Evolutionary conservation across 2,888 invertebrate genomes (phyloP).

Genomic region (Spodoptera picta): DNA sequence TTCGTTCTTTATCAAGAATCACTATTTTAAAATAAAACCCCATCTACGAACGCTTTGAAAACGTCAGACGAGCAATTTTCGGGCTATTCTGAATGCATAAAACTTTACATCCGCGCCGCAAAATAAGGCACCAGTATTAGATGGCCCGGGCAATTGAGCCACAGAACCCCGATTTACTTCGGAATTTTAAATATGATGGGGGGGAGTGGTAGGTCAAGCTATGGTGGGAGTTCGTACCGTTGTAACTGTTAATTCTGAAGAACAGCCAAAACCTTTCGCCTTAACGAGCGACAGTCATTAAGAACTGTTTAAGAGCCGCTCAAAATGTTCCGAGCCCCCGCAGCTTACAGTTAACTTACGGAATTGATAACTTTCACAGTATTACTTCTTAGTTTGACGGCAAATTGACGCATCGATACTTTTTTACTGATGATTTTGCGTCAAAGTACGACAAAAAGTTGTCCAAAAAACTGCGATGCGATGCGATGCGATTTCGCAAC

Average conservation of each 20-base stretch:
- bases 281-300: slow-evolving; percentile 82
- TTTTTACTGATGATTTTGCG: no score
- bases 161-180: slow-evolving; percentile 13
- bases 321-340: slow-evolving; percentile 63
- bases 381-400: slow-evolving; percentile 41
- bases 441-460: no score
- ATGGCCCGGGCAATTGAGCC: slow-evolving; percentile 54
- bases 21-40: slow-evolving; percentile 62
- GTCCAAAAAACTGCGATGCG: no score
- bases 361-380: slow-evolving; percentile 63
- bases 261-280: slow-evolving; percentile 83
- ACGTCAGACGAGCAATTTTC: slow-evolving; percentile 82
- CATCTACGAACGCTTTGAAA: slow-evolving; percentile 70
- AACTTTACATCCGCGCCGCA: slow-evolving; percentile 78
- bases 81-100: slow-evolving; percentile 83
- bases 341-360: slow-evolving; percentile 59
- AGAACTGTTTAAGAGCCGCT: slow-evolving; percentile 76
- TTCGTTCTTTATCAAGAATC: slow-evolving; percentile 57
- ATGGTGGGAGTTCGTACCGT: slow-evolving; percentile 60
- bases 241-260: slow-evolving; percentile 83
- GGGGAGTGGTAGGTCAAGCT: slow-evolving; percentile 53
- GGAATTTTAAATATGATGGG: slow-evolving; percentile 26
- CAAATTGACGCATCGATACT: slow-evolving; percentile 3
- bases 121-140: slow-evolving; percentile 63
- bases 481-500: no score